Evolutionary conservation across 2,797 vertebrate species (phyloP).

Genomic region (Odontamblyopus lacepedii): DNA sequence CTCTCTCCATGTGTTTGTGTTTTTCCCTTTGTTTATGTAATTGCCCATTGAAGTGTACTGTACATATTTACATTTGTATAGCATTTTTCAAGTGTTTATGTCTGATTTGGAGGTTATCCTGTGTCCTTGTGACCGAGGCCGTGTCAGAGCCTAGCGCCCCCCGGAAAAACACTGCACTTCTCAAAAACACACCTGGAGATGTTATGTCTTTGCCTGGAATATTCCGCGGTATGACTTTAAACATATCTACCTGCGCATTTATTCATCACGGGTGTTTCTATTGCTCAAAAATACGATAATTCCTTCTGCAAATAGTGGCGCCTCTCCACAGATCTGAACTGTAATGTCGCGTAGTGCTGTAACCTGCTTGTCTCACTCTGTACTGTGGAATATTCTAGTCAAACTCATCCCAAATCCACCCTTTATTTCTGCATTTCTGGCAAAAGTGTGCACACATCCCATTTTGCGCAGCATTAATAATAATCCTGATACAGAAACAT

Average conservation of each 20-base stretch:
- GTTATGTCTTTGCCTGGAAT: too few relatives aligned
- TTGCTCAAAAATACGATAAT: too few relatives aligned
- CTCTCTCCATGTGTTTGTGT: neutral
- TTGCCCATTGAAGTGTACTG: neutral
- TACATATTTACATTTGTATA: neutral
- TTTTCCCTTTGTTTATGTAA: neutral
- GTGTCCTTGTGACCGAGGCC: neutral
- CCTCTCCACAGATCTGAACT: too few relatives aligned
- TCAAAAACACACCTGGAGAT: conserved; percentile 18
- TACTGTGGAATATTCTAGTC: too few relatives aligned
- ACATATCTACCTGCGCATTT: too few relatives aligned
- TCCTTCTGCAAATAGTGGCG: too few relatives aligned
- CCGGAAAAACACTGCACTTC: conserved; percentile 3
- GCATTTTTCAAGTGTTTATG: neutral
- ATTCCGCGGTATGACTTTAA: too few relatives aligned
- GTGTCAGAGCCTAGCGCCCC: neutral
- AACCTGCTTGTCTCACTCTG: too few relatives aligned
- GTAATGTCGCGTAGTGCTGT: too few relatives aligned
- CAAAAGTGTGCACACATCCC: conserved; percentile 65
- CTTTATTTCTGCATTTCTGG: conserved; percentile 61
- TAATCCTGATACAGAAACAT: conserved; percentile 87
- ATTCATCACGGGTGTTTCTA: too few relatives aligned
- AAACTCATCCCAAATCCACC: neutral
- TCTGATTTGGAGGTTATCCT: neutral
- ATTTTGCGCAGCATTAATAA: conserved; percentile 85